Conservation (phyloP, 2,113 vertebrate genomes). For the Pluvianellus socialis region DNA sequence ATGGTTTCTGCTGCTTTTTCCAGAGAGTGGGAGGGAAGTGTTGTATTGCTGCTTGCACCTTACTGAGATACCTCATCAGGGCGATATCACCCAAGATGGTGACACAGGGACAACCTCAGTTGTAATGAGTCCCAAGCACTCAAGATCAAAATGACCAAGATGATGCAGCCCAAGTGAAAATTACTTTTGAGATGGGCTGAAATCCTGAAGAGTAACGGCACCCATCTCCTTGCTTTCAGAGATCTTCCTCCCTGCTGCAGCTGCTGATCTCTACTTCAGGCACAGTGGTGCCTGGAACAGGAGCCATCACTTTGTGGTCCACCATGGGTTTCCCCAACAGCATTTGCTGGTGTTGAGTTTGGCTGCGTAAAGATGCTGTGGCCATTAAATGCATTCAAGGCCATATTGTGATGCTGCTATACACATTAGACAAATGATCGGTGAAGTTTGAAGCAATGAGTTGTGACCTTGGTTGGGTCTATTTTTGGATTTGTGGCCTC, state of each 20-base stretch:
- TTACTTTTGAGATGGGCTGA: background rate
- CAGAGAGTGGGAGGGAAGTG: background rate
- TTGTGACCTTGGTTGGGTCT: rapidly evolving
- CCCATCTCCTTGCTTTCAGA: background rate
- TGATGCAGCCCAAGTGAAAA: background rate
- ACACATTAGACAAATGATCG: background rate
- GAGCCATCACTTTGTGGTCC: background rate
- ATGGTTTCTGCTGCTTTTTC: background rate
- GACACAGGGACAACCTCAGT: background rate
- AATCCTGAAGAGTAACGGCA: background rate
- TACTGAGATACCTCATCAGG: background rate
- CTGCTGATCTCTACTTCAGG: background rate
- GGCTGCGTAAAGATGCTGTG: background rate
- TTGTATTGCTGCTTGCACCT: background rate
- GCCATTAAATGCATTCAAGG: background rate
- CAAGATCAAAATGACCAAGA: background rate
- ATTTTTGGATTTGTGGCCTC: background rate
- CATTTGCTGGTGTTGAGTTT: background rate
- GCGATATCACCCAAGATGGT: background rate
- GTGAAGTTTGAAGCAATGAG: background rate
- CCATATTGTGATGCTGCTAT: background rate
- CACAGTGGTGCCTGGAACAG: background rate
- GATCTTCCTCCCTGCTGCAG: background rate
- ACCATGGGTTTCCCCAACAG: background rate
- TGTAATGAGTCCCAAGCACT: background rate